These are phyloP conservation scores for Tetragnatha montana DNA, from an alignment of 2,888 invertebrate species.

Conservation along the genomic window DNA sequence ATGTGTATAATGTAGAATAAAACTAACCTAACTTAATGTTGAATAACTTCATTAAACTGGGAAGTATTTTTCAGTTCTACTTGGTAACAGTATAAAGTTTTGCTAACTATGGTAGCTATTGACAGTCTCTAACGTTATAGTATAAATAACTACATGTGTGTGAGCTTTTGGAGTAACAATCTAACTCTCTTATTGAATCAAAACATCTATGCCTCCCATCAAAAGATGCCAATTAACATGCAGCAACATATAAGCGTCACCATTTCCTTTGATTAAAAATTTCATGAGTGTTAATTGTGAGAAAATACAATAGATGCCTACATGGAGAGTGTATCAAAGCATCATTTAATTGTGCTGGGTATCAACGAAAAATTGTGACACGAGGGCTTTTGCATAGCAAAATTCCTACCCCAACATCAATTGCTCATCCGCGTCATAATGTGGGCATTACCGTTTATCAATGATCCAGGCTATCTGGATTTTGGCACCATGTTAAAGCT, in stretches of 20 bases:
- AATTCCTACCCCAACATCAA: conserved; percentile 1
- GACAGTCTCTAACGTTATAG: too few relatives aligned
- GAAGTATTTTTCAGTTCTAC: too few relatives aligned
- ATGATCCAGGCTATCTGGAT: background rate
- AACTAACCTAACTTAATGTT: too few relatives aligned
- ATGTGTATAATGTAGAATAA: too few relatives aligned
- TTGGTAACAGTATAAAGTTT: too few relatives aligned
- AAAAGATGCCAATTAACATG: too few relatives aligned
- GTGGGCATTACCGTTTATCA: background rate
- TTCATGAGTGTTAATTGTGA: background rate
- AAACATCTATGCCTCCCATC: too few relatives aligned
- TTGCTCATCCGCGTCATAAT: background rate
- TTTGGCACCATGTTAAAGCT: background rate
- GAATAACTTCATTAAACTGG: too few relatives aligned
- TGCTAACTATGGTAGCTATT: too few relatives aligned
- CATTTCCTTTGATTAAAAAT: background rate
- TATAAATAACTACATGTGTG: too few relatives aligned
- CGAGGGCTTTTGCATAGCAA: background rate
- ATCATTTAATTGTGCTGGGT: background rate
- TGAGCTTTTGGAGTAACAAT: too few relatives aligned
- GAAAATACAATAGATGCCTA: background rate
- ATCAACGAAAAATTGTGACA: background rate
- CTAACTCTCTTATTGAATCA: too few relatives aligned
- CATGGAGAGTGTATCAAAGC: background rate
- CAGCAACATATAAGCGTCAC: background rate